A percentile compares a stretch with the other conserved stretches of the same genome.
phyloP scores from a whole-genome alignment of 2,888 invertebrate genomes.

The Hymenopus coronatus region DNA sequence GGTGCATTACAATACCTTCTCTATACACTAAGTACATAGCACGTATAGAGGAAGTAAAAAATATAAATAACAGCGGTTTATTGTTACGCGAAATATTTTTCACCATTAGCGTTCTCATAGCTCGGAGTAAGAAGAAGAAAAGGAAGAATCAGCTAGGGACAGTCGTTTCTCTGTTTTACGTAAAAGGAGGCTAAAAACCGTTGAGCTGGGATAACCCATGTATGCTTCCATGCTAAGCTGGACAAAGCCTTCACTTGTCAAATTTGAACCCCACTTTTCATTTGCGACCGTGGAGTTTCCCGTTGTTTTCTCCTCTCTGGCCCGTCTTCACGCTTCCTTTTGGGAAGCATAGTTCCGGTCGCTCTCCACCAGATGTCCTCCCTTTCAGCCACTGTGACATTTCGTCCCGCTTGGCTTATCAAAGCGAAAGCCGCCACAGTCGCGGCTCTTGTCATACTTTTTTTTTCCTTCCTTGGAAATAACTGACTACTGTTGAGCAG shows the following conservation, averaged over 20 bases:
- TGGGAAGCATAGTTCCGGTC: conserved; percentile 23
- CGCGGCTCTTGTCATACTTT: background rate
- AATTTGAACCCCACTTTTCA: background rate
- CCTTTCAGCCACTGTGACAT: conserved; percentile 19
- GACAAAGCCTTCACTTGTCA: background rate
- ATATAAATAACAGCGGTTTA: no score
- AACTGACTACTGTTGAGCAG: conserved; percentile 11
- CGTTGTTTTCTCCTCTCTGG: background rate
- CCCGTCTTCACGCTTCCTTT: conserved; percentile 16
- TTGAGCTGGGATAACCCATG: background rate
- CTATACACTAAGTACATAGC: no score
- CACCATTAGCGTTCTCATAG: no score
- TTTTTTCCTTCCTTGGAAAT: conserved; percentile 18
- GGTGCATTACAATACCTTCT: no score
- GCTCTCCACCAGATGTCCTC: conserved; percentile 21
- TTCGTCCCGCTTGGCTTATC: conserved; percentile 28
- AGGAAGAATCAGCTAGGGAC: background rate
- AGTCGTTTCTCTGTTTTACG: background rate
- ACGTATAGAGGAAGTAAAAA: no score
- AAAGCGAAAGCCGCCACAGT: conserved; percentile 25
- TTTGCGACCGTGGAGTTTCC: background rate
- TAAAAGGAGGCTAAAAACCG: background rate
- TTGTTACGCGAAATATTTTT: no score
- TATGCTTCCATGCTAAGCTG: background rate
- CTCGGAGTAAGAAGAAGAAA: background rate